Conservation (phyloP, 2,113 vertebrate species). For the Parus major region DNA sequence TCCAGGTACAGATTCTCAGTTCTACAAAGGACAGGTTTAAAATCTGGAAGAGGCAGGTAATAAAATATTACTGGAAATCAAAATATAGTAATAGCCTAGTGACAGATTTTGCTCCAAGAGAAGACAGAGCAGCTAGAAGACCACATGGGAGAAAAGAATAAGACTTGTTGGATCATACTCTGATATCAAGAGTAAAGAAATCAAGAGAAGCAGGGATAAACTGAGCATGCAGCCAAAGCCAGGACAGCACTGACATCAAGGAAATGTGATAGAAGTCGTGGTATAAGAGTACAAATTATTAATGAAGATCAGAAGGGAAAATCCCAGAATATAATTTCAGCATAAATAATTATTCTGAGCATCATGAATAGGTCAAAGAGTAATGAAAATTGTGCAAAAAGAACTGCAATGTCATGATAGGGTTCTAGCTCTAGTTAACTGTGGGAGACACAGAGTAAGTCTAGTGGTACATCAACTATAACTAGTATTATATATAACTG, state of each 20-base stretch:
- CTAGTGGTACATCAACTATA: not conserved
- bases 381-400: not conserved
- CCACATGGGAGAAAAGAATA: not conserved
- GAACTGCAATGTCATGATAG: not conserved
- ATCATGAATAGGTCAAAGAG: not conserved
- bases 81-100: not conserved
- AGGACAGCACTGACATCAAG: not conserved
- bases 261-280: not conserved
- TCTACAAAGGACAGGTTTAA: not conserved
- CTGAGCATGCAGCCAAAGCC: not conserved
- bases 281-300: not conserved
- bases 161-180: not conserved
- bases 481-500: no score
- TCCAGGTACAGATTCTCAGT: not conserved
- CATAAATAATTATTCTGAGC: not conserved
- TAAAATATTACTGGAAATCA: not conserved
- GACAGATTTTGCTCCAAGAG: not conserved
- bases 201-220: not conserved
- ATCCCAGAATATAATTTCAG: not conserved
- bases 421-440: not conserved
- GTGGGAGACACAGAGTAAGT: not conserved
- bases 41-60: not conserved
- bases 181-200: not conserved
- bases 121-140: not conserved
- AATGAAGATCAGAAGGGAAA: not conserved